Base-by-base conservation (phyloP, 2,888 invertebrate genomes). In the Heliconius ethilla region DNA sequence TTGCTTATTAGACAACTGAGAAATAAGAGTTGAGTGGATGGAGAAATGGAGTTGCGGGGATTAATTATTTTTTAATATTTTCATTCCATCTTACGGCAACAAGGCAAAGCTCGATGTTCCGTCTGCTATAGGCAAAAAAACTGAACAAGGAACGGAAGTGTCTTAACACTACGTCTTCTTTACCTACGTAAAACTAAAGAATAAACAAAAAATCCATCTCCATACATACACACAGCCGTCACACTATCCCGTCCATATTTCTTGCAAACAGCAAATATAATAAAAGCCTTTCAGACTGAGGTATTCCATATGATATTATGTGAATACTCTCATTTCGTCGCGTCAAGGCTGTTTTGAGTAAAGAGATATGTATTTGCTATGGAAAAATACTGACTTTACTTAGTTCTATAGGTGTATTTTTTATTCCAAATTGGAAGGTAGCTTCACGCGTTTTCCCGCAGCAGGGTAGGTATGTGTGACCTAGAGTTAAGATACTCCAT, bases 191-290 rank as follows among this genome's bases (percentile, higher is more conserved):
- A 1, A 51, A 22, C 22, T 18, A 40, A 67, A 29, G 27, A 65
- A 66, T 18, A 10, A 66, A 25, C 22, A 59, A 13, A 78, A 29
- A 80, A 37, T 79, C 82, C 77, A 3, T n/a, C 78, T 84, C 85
- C 84, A 82, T 27, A 81, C 79, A 10, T 3, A 3, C 9, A 6
- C 37, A 18, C 82, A 22, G 79, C 25, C 78, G 83, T 82, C 86
- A 85, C 86, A 86, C 86, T 87, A 85, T 84, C 81, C 82, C 88
- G 87, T 89, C 89, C 88, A 90, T 91, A 89, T 90, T 91, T 91
- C 86, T 90, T 84, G 85, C 86, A 86, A 87, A 86, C 82, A 86
- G 85, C 84, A 91, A 91, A 91, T 90, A 88, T 91, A 90, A 92
- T 92, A 91, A 91, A 90, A 88, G 84, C 83, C 79, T 80, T 82